phyloP scores from a whole-genome alignment of 2,113 vertebrate genomes.

The Panthera uncia region DNA sequence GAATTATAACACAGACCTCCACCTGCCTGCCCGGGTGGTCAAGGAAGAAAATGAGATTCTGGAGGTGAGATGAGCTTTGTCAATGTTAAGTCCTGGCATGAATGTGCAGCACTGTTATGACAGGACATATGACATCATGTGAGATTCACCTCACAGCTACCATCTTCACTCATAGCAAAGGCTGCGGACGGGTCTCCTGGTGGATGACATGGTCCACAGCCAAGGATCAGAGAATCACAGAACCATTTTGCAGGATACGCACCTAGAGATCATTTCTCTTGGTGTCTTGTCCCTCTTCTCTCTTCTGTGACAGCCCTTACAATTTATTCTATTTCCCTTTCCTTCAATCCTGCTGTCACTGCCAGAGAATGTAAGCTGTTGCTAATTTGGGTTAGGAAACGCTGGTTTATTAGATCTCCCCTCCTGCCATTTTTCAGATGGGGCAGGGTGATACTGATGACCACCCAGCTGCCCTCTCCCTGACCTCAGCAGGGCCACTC shows the following conservation, averaged over 20 bases:
- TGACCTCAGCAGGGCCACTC: background rate
- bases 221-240: background rate
- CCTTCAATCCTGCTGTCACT: background rate
- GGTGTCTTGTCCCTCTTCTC: background rate
- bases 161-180: background rate
- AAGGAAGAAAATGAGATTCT: background rate
- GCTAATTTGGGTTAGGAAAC: background rate
- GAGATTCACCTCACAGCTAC: background rate
- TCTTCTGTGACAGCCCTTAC: background rate
- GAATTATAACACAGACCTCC: background rate
- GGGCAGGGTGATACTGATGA: rapidly evolving
- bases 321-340: background rate
- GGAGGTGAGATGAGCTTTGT: background rate
- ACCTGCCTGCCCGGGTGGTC: background rate
- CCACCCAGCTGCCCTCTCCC: background rate
- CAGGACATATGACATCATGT: background rate
- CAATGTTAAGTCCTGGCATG: background rate
- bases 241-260: no score
- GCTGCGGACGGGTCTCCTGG: background rate
- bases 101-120: background rate
- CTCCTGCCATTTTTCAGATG: background rate
- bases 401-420: background rate
- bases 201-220: background rate
- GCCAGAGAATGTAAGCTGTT: background rate
- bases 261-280: background rate